Evolutionary conservation across 2,888 invertebrate genomes (phyloP), one percentile per base, ranked within the genome.

Genomic region (Caprella mutica): DNA sequence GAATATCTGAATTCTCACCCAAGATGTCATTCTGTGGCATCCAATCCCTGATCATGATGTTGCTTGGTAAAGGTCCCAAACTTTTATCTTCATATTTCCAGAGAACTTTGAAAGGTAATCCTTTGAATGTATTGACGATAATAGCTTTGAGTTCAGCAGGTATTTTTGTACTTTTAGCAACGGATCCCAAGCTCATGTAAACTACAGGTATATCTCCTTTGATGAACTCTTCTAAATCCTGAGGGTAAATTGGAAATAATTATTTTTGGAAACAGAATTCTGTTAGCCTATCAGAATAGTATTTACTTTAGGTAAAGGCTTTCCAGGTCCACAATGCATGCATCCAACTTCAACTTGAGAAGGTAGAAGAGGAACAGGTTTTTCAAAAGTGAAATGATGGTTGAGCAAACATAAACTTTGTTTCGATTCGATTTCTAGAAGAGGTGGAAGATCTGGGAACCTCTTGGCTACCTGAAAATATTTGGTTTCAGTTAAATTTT

Each of bases 321-420:
- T 65, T 0, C 66, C 38, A 3, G 67, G 66, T 51, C 72, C 72
- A 39, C 80, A 73, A 69, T 88, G 88, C 55, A 79, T 69, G 30
- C 80, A 82, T 42, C 80, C 81, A 5, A 82, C 75, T 75, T 77
- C 82, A 26, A 82, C 76, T 0, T 82, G 75, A 65, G 79, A 79
- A 0, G 79, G 75, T 0, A 80, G 74, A 39, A 75, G 70, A 1
- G 83, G 75, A 24, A 75, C 75, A 0, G 79, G 75, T 3, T 73
- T 73, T 29, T 74, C 73, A 33, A 78, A 64, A 3, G 74, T 72
- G 35, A 73, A 71, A 69, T 78, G 75, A 48, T 75, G 74, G 67
- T 80, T 79, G 0, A 75, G 66, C 44, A 80, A 65, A 33, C 77
- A 70, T 4, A 77, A 66, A 1, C 77, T 76, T 14, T 77, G 69